Evolutionary conservation across 2,888 invertebrate genomes (phyloP), one percentile per base, ranked within the genome.

Genomic region (Clusia tigrina): DNA sequence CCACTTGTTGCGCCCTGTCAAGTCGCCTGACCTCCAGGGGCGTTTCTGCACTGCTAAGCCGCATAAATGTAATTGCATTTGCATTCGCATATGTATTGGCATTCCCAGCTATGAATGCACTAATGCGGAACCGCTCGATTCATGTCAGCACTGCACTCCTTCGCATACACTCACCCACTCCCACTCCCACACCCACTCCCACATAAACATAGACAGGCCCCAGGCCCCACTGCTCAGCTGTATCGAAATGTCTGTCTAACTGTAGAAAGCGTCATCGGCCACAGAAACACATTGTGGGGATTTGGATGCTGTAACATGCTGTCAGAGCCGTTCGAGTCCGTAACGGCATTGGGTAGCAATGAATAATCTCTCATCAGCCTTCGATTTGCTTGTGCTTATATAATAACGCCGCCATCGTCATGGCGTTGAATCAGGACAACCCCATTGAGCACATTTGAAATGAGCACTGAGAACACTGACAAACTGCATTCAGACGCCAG

Each of bases 31-130:
- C n/a, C n/a, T n/a, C n/a, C n/a, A n/a, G n/a, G n/a, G n/a, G n/a
- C n/a, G n/a, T n/a, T n/a, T n/a, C n/a, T n/a, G n/a, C n/a, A n/a
- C 42, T n/a, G 32, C 12, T 12, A 32, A 32, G n/a, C 42, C 42
- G 42, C 42, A 42, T n/a, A n/a, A n/a, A n/a, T n/a, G n/a, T 42
- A 42, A 42, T 42, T 42, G 42, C 42, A 42, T 42, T 42, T 42
- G 15, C 42, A 42, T 42, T 42, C n/a, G n/a, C n/a, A n/a, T n/a
- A n/a, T n/a, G n/a, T n/a, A n/a, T n/a, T n/a, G n/a, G n/a, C n/a
- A n/a, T n/a, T n/a, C 42, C n/a, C 9, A 42, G n/a, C 42, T 42
- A 15, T 17, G n/a, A n/a, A 42, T 42, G 42, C 42, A 42, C n/a
- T 42, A 17, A 10, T 42, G 42, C 42, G 42, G 42, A 42, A 42